Conservation (phyloP, 2,797 vertebrate species). For the Rhinophrynus dorsalis region DNA sequence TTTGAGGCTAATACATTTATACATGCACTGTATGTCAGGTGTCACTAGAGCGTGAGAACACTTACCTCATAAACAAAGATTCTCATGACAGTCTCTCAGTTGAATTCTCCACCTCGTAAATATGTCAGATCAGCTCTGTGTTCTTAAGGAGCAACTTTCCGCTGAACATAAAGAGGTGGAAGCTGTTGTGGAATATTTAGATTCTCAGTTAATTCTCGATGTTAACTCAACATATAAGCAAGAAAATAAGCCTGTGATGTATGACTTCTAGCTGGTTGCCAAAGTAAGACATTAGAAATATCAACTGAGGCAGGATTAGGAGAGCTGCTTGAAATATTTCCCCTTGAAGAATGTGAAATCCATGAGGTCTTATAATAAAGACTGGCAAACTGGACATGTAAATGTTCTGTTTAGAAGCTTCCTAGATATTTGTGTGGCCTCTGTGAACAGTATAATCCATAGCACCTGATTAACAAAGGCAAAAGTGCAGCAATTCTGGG, state of each 20-base stretch:
- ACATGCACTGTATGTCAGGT: conserved; percentile 50
- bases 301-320: background rate
- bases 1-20: conserved; percentile 32
- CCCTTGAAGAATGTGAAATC: conserved; percentile 19
- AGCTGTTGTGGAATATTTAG: conserved; percentile 23
- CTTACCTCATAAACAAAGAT: conserved; percentile 56
- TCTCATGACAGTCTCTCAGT: conserved; percentile 51
- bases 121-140: conserved; percentile 55
- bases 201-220: conserved; percentile 4
- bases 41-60: conserved; percentile 52
- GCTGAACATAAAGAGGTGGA: conserved; percentile 48
- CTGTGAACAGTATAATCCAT: background rate
- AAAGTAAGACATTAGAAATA: background rate
- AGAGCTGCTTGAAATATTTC: background rate
- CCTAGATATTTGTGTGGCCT: conserved; percentile 23
- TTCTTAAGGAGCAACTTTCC: conserved; percentile 53
- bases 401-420: conserved; percentile 15
- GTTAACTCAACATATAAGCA: background rate
- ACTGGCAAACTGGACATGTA: conserved; percentile 11
- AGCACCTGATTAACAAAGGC: no score
- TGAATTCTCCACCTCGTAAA: conserved; percentile 66
- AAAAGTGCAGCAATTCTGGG: no score
- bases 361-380: conserved; percentile 25
- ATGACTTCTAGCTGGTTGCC: background rate
- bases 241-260: background rate